Conservation (phyloP, 2,888 invertebrate genomes). For the Ophioninae sp. region DNA sequence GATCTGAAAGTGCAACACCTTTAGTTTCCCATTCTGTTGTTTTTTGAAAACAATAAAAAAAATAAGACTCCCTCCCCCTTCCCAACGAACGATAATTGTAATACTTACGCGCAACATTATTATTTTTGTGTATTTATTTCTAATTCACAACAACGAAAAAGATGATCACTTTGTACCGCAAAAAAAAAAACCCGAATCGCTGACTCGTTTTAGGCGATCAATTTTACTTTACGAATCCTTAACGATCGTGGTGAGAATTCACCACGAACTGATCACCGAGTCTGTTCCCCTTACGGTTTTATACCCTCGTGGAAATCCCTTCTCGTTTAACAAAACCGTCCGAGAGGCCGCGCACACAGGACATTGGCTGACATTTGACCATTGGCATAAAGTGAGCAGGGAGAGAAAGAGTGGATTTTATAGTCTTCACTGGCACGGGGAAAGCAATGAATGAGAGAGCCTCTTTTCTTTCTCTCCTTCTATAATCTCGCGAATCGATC, state of each 20-base stretch:
- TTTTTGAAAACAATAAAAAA: constrained; percentile 32
- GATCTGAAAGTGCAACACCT: constrained; percentile 65
- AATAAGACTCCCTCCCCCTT: background rate
- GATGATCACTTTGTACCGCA: constrained; percentile 20
- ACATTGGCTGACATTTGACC: constrained; percentile 76
- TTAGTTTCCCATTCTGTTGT: constrained; percentile 9
- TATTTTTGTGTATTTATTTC: constrained; percentile 28
- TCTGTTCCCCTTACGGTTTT: constrained; percentile 75
- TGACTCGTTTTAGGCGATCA: background rate
- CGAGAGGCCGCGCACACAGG: constrained; percentile 66
- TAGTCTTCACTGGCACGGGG: constrained; percentile 73
- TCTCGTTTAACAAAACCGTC: constrained; percentile 67
- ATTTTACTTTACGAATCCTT: constrained; percentile 20
- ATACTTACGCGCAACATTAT: constrained; percentile 71
- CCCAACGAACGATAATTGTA: background rate
- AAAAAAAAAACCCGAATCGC: background rate
- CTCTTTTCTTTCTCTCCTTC: constrained; percentile 48
- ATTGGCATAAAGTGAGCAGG: constrained; percentile 56
- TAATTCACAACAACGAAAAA: constrained; percentile 51
- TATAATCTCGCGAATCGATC: constrained; percentile 50
- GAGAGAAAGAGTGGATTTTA: constrained; percentile 75
- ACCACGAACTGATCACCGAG: constrained; percentile 72
- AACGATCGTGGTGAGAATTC: constrained; percentile 66
- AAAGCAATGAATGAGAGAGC: constrained; percentile 69
- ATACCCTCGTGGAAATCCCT: constrained; percentile 75